These are phyloP conservation scores for Cheirogaleus major DNA, from an alignment of 2,797 vertebrate species.

Conservation along the genomic window DNA sequence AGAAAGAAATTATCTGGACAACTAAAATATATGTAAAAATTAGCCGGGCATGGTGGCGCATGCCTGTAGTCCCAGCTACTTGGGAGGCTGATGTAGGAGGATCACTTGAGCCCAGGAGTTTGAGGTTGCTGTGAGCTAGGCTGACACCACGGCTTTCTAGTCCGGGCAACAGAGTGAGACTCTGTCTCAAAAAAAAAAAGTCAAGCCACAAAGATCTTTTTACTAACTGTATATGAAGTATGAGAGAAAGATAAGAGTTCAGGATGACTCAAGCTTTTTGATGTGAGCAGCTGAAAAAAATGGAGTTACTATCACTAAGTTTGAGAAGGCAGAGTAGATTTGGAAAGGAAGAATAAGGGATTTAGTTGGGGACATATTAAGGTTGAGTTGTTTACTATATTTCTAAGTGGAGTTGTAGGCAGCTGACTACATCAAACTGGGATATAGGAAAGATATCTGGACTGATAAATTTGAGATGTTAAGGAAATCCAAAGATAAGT, in stretches of 20 bases:
- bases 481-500: neutral
- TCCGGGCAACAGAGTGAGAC: too few species aligned
- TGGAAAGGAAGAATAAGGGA: neutral
- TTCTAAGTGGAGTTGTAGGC: neutral
- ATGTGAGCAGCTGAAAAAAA: neutral
- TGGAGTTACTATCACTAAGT: neutral
- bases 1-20: too few species aligned
- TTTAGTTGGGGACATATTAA: neutral
- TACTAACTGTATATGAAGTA: neutral
- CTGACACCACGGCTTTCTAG: too few species aligned
- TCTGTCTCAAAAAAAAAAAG: too few species aligned
- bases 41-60: too few species aligned
- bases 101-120: too few species aligned
- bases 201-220: neutral
- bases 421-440: neutral
- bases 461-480: neutral
- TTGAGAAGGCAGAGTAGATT: neutral
- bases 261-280: neutral
- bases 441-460: neutral
- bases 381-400: neutral
- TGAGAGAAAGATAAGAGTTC: neutral
- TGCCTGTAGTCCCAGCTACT: too few species aligned
- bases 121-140: too few species aligned
- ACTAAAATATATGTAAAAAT: too few species aligned
- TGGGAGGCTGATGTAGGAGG: too few species aligned